Base-by-base conservation (phyloP, 1,140 invertebrate species). In the Diplogasteroides magnus region DNA sequence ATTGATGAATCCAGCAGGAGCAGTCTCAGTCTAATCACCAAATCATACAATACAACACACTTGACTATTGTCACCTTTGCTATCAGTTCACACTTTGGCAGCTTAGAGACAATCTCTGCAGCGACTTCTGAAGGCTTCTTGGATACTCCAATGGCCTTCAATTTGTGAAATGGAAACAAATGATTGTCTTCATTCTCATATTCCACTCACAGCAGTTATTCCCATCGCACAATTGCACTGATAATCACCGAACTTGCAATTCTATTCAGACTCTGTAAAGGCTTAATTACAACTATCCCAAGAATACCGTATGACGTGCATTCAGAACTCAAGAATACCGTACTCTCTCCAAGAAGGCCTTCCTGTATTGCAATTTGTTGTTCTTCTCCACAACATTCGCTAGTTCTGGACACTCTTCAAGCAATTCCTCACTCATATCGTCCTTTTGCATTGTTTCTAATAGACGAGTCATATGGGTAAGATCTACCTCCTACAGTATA, bases 151-250 rank as follows among this genome's bases (percentile, higher is more conserved):
- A 76, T 19, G 57, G 75, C 82, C 64, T 76, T 76, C 23, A n/a
- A n/a, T n/a, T n/a, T n/a, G n/a, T n/a, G n/a, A n/a, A n/a, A n/a
- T n/a, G n/a, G n/a, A n/a, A n/a, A n/a, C n/a, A n/a, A n/a, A n/a
- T n/a, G 23, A 61, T 15, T 61, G 25, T 61, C 19, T 48, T 19
- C 6, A 48, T 6, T 6, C 6, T 6, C 19, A 14, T 29, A 31
- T 27, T 29, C 31, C 61, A 66, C 65, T 68, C 63, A 90, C 84
- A 84, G 92, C 89, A n/a, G 88, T 87, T 65, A 97, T 87, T 32
- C 88, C 86, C 90, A 97, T 90, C 2, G 94, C 91, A 82, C 90
- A 92, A 83, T 97, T 98, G 83, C 93, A 98, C 83, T 99, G 95
- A 81, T 98, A 99, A 85, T 98, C 96, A 2, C 93, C 93, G 87